Evolutionary conservation across 2,797 vertebrate species (phyloP).

Genomic region (Scleropages formosus): DNA sequence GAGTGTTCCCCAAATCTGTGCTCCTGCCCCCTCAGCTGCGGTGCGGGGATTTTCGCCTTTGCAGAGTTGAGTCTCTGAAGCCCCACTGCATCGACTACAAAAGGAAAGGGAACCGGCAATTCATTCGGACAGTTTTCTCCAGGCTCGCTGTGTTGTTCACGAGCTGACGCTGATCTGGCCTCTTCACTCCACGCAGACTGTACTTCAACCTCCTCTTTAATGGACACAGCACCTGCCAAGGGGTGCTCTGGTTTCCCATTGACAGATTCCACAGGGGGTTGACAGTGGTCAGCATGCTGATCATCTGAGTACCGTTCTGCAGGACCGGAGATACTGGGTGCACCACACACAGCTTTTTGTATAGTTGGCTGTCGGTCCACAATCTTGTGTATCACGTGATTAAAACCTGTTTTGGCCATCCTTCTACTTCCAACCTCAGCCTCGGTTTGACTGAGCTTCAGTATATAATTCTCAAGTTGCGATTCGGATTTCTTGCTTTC

Average conservation of each 20-base stretch:
- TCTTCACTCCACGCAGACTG: background rate
- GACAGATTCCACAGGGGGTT: background rate
- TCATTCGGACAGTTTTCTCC: background rate
- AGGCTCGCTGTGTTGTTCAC: background rate
- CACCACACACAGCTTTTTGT: background rate
- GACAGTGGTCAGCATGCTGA: background rate
- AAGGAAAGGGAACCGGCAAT: background rate
- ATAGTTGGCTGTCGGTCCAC: background rate
- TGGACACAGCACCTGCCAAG: background rate
- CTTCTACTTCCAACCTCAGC: background rate
- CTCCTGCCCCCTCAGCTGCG: background rate
- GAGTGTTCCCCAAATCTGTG: background rate
- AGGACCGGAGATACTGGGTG: background rate
- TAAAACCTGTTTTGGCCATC: background rate
- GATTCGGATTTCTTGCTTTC: background rate
- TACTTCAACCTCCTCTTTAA: constrained; percentile 27
- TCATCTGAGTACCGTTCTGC: background rate
- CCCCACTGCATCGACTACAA: background rate
- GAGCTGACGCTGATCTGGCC: background rate
- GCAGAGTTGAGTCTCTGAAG: constrained; percentile 10
- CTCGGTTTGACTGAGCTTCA: background rate
- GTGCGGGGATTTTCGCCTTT: background rate
- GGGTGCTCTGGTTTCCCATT: background rate
- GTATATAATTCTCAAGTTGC: background rate
- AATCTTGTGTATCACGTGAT: background rate